A percentile compares a stretch with the other conserved stretches of the same genome.
Evolutionary conservation across 2,888 invertebrate genomes (phyloP).

Genomic region (Tethea ocularis): DNA sequence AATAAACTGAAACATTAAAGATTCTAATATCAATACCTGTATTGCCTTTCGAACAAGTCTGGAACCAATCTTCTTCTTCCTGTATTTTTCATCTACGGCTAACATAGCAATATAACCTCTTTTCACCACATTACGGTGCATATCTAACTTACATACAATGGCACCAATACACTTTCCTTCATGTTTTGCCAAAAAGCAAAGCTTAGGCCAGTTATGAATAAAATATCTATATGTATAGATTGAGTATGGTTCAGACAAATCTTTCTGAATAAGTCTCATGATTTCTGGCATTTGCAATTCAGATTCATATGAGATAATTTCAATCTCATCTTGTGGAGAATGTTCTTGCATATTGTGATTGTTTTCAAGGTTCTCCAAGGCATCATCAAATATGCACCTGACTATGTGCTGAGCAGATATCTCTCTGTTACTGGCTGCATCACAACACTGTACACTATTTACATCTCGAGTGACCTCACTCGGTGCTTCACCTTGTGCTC

Average conservation of each 20-base stretch:
- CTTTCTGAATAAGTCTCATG: constrained; percentile 99
- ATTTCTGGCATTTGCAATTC: constrained; percentile 99
- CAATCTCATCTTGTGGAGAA: constrained; percentile 60
- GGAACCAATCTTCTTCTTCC: constrained; percentile 96
- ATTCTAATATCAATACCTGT: constrained; percentile 75
- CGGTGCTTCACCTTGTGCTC: constrained; percentile 48
- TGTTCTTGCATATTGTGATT: constrained; percentile 47
- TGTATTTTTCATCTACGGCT: constrained; percentile 97
- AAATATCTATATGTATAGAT: constrained; percentile 99
- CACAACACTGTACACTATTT: constrained; percentile 75
- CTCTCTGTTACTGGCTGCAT: constrained; percentile 44
- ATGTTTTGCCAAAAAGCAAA: constrained; percentile 98
- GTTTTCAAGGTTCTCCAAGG: constrained; percentile 51
- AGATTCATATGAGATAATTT: constrained; percentile 90
- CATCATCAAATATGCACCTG: constrained; percentile 49
- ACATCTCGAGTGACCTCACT: constrained; percentile 56
- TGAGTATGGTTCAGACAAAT: constrained; percentile 99
- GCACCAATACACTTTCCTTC: constrained; percentile 96
- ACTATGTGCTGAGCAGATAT: constrained; percentile 38
- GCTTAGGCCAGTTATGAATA: constrained; percentile 99
- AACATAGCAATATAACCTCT: constrained; percentile 99
- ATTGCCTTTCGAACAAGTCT: constrained; percentile 91
- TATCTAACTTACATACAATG: constrained; percentile 99
- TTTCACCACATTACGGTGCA: constrained; percentile 94
- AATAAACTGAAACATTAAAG: background rate